Percentiles rank a stretch among this genome's conserved stretches.
Evolutionary conservation across 2,797 vertebrate species (phyloP).

Genomic region (Esox masquinongy): DNA sequence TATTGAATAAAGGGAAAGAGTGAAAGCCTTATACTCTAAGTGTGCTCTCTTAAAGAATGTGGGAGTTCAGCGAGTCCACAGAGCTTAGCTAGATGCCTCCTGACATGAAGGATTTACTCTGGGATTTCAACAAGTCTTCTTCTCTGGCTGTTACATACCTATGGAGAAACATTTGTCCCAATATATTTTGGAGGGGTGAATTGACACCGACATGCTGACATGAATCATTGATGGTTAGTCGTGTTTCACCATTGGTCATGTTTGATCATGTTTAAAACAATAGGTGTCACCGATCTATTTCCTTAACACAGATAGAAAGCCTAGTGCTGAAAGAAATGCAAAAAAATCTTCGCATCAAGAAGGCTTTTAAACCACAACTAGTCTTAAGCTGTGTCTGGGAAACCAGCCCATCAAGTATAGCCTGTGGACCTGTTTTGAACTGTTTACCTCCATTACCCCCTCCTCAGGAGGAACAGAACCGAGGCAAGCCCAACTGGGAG

Average conservation of each 20-base stretch:
- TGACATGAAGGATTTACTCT: too few species aligned
- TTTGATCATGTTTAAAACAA: not conserved
- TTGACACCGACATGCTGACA: not conserved
- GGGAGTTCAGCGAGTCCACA: not conserved
- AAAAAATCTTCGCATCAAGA: not conserved
- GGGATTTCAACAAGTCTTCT: not conserved
- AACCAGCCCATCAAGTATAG: not conserved
- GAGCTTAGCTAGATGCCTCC: not conserved
- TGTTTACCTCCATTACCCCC: not conserved
- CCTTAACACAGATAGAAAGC: too few species aligned
- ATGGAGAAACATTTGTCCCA: not conserved
- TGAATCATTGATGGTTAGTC: not conserved
- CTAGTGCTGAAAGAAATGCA: too few species aligned
- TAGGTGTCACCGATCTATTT: too few species aligned
- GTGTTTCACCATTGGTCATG: not conserved
- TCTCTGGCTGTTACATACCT: not conserved
- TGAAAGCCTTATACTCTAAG: not conserved
- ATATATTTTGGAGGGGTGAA: not conserved
- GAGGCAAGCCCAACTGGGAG: constrained; percentile 93
- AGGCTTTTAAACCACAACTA: not conserved
- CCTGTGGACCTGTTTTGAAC: not conserved
- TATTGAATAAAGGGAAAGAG: constrained; percentile 4
- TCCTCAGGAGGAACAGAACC: constrained; percentile 87
- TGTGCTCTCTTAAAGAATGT: not conserved
- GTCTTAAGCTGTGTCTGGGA: not conserved